phyloP scores from a whole-genome alignment of 1,140 invertebrate species.

The Anastatus disparis region DNA sequence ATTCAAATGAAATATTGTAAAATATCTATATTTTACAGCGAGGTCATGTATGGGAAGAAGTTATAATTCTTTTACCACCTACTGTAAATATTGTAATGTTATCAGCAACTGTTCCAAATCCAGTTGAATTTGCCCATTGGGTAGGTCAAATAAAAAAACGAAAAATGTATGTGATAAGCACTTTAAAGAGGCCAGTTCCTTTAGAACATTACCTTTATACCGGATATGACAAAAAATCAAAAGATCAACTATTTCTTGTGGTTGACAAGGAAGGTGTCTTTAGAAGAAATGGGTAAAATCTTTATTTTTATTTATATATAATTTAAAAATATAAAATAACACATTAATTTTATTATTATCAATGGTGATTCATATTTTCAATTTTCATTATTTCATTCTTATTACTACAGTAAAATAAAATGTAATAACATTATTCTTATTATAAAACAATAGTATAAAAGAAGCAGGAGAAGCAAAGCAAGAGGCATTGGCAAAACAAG shows the following conservation, averaged over 20 bases:
- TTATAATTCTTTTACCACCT: slow-evolving; percentile 92
- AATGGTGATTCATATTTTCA: too few relatives aligned
- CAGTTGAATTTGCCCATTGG: slow-evolving; percentile 97
- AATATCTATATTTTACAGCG: slow-evolving; percentile 75
- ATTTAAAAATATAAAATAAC: background rate
- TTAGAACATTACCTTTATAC: slow-evolving; percentile 94
- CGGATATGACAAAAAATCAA: slow-evolving; percentile 83
- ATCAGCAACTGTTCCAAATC: slow-evolving; percentile 98
- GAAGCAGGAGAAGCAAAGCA: slow-evolving; percentile 5
- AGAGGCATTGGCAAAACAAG: slow-evolving; percentile 24
- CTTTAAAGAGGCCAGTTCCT: slow-evolving; percentile 92
- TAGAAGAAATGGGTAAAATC: slow-evolving; percentile 73
- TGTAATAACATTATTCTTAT: too few relatives aligned
- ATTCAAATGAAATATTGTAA: too few relatives aligned
- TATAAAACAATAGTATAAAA: slow-evolving; percentile 22
- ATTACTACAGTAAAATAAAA: too few relatives aligned
- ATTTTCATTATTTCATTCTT: too few relatives aligned
- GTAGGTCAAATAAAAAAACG: slow-evolving; percentile 92
- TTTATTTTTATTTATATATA: background rate
- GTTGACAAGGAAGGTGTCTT: slow-evolving; percentile 81
- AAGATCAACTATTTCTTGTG: slow-evolving; percentile 86
- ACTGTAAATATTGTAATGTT: slow-evolving; percentile 97
- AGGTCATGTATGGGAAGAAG: slow-evolving; percentile 99
- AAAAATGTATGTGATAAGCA: slow-evolving; percentile 96
- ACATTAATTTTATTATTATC: background rate